Base-by-base conservation (phyloP, 2,797 vertebrate genomes). In the Rhinophrynus dorsalis region DNA sequence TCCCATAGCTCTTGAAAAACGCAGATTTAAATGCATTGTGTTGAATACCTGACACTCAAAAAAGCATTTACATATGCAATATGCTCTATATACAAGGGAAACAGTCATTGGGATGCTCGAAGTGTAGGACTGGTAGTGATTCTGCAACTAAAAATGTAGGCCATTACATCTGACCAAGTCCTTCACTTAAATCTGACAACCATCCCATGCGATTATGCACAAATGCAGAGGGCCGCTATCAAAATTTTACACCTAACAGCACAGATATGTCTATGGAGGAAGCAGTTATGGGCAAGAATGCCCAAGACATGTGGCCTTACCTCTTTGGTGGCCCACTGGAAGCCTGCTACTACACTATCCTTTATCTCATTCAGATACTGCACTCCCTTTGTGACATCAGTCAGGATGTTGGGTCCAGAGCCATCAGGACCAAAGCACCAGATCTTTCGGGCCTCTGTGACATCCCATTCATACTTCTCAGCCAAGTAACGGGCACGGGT, bases 301-400 rank as follows among this genome's bases (percentile, higher is more conserved):
- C n/a, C n/a, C n/a, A n/a, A n/a, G n/a, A n/a, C n/a, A n/a, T n/a
- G n/a, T n/a, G n/a, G n/a, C n/a, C 52, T n/a, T 33, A 68, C 77
- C 70, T 85, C 80, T 51, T 85, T 80, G 0, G 51, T 82, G 38
- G 72, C 76, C 79, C 76, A 78, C 59, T 84, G 79, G 56, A 84
- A 83, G 26, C 75, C 76, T 20, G 75, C 75, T 33, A 79, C 67
- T 2, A 75, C 78, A 13, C 73, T 78, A 64, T 78, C 80, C 68
- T 80, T 79, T 26, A 78, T 79, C 74, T 82, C 70, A 42, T 75
- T 78, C 54, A 75, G 73, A 44, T 80, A 82, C 38, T 79, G 78
- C 26, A 85, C 74, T n/a, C 80, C 74, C 54, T 78, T 83, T 0
- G 30, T 81, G 38, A 79, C 40, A 32, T 80, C 77, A 33, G 9